Base-by-base conservation (phyloP, 2,888 invertebrate species). In the Phymatocera aterrima region DNA sequence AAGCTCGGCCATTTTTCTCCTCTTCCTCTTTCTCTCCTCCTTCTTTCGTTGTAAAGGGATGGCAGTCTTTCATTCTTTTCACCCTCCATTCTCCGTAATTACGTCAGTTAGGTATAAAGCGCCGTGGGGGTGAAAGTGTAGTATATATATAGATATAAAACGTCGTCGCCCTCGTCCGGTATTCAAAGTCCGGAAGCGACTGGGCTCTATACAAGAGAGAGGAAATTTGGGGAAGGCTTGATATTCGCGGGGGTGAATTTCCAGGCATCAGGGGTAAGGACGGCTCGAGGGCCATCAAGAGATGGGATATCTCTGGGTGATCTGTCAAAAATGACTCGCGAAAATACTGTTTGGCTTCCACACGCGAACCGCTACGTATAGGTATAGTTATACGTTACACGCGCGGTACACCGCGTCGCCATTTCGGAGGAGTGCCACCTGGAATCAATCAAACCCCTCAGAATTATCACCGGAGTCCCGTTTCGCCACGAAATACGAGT, bases 251-350 rank as follows among this genome's bases (percentile, higher is more conserved):
- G 15, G 28, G 34, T 43, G 8, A 28, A 65, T 65, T 65, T 21
- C 18, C 10, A 15, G n/a, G 15, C 10, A 18, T n/a, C n/a, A n/a
- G n/a, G n/a, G 37, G n/a, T n/a, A 8, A 10, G 10, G 24, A 46
- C 24, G 70, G n/a, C 46, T 46, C 48, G 70, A 46, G n/a, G 46
- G 77, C 79, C 78, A 77, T 77, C 77, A 61, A 51, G 60, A 64
- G 77, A 81, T 79, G 72, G 46, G 75, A 81, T n/a, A n/a, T n/a
- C n/a, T 80, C 80, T 46, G 12, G 74, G 74, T 65, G 65, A 81
- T 81, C 65, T 65, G 80, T 77, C 78, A 78, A 72, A 40, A 60
- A 78, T 65, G 78, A 78, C 78, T 61, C 72, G 75, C 12, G 74
- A 34, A 34, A 72, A 51, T 72, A 34, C n/a, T n/a, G n/a, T n/a